phyloP scores from a whole-genome alignment of 2,888 invertebrate species.

The Limnephilus marmoratus region DNA sequence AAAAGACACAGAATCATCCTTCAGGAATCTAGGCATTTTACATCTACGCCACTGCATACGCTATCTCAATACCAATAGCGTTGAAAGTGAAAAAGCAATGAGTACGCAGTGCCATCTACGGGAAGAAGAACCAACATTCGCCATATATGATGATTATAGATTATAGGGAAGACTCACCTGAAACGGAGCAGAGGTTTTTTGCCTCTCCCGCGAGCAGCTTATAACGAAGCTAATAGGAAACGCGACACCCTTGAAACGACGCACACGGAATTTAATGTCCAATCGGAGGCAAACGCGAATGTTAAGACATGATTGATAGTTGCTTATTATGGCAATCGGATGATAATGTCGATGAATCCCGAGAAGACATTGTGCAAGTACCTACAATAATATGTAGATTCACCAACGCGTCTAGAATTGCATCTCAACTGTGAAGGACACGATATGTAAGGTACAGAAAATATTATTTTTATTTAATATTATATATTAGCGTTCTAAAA shows the following conservation, averaged over 20 bases:
- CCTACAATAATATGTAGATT: neutral
- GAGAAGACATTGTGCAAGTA: neutral
- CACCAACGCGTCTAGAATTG: neutral
- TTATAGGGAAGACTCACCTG: neutral
- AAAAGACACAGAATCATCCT: too few relatives aligned
- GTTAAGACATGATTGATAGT: neutral
- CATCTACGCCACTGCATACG: neutral
- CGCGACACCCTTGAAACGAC: neutral
- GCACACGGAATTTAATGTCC: neutral
- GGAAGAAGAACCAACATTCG: neutral
- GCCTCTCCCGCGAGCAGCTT: neutral
- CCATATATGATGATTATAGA: slow-evolving; percentile 8
- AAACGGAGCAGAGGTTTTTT: slow-evolving; percentile 5
- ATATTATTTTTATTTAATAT: neutral
- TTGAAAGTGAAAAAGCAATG: neutral
- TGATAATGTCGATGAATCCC: neutral
- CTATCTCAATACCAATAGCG: neutral
- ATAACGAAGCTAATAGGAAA: neutral
- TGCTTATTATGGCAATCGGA: neutral
- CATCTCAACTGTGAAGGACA: neutral
- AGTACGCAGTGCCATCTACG: neutral
- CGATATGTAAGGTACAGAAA: neutral
- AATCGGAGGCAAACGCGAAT: neutral
- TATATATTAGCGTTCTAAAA: too few relatives aligned
- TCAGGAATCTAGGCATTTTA: neutral